Percentiles rank a stretch among this genome's conserved stretches.
phyloP scores from a whole-genome alignment of 2,888 invertebrate genomes.

The Aphelenchoides bicaudatus region DNA sequence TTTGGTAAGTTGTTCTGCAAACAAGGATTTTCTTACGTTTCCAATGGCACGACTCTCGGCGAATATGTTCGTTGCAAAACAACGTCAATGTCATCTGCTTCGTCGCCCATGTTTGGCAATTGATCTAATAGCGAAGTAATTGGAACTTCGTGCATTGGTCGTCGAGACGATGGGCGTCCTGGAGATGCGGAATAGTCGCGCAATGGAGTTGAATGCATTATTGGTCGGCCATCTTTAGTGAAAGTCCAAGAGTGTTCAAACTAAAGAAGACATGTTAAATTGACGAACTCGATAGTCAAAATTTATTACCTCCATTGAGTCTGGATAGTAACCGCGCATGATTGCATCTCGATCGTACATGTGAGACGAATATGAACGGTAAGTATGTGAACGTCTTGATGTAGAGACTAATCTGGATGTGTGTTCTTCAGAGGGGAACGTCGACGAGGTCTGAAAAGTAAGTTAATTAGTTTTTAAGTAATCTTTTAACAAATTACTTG shows the following conservation, averaged over 20 bases:
- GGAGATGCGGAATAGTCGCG: too few species aligned
- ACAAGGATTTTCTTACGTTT: too few species aligned
- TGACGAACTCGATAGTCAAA: too few species aligned
- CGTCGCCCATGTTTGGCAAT: slow-evolving; percentile 46
- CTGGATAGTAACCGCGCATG: slow-evolving; percentile 25
- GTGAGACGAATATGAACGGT: slow-evolving; percentile 36
- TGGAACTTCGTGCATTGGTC: slow-evolving; percentile 32
- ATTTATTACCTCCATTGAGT: not conserved
- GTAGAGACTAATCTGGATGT: too few species aligned
- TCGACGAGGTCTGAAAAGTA: not conserved
- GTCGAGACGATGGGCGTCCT: slow-evolving; percentile 5
- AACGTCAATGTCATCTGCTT: slow-evolving; percentile 25
- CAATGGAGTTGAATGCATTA: too few species aligned
- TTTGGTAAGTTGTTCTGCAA: too few species aligned
- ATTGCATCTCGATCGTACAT: slow-evolving; percentile 33
- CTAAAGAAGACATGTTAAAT: too few species aligned
- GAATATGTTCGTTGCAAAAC: slow-evolving; percentile 17
- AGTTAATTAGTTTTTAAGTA: too few species aligned
- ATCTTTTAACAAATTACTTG: too few species aligned
- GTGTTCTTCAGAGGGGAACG: too few species aligned
- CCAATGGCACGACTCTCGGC: slow-evolving; percentile 22
- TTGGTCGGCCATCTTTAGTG: too few species aligned
- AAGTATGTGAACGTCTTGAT: slow-evolving; percentile 24
- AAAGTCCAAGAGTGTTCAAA: too few species aligned
- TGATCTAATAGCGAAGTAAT: slow-evolving; percentile 35